Conservation (phyloP, 2,888 invertebrate genomes). For the Epirrita christyi region DNA sequence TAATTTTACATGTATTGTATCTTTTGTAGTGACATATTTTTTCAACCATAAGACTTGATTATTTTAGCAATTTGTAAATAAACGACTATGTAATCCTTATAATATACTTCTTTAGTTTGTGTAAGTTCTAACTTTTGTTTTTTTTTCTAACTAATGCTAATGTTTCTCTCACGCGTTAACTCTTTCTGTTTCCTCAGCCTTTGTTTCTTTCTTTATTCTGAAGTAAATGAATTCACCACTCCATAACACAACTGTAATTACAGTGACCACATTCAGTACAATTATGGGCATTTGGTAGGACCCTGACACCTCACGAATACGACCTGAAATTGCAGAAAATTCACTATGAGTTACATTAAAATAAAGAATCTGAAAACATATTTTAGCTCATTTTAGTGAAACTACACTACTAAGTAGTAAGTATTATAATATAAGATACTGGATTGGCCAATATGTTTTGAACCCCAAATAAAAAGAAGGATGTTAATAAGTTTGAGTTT, state of each 20-base stretch:
- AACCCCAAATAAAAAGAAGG: too few relatives aligned
- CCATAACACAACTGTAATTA: constrained; percentile 86
- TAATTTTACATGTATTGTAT: constrained; percentile 6
- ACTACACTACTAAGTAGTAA: too few relatives aligned
- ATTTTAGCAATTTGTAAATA: constrained; percentile 36
- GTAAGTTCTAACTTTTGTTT: neutral
- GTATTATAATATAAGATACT: too few relatives aligned
- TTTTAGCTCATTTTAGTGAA: too few relatives aligned
- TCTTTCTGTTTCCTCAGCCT: constrained; percentile 37
- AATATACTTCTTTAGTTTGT: constrained; percentile 5
- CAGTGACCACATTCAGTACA: constrained; percentile 85
- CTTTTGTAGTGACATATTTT: constrained; percentile 16
- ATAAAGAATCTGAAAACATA: too few relatives aligned
- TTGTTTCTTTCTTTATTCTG: constrained; percentile 56
- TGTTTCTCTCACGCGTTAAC: constrained; percentile 5
- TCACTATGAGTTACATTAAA: neutral
- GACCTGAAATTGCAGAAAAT: constrained; percentile 71
- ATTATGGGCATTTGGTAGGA: constrained; percentile 85
- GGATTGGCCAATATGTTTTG: too few relatives aligned
- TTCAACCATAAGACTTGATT: constrained; percentile 33
- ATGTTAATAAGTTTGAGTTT: too few relatives aligned
- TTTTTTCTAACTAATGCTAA: neutral
- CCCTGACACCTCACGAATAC: constrained; percentile 85
- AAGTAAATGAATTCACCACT: constrained; percentile 77
- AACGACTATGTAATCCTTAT: constrained; percentile 22